Evolutionary conservation across 2,888 invertebrate species (phyloP).

Genomic region (Hetaerina titia): DNA sequence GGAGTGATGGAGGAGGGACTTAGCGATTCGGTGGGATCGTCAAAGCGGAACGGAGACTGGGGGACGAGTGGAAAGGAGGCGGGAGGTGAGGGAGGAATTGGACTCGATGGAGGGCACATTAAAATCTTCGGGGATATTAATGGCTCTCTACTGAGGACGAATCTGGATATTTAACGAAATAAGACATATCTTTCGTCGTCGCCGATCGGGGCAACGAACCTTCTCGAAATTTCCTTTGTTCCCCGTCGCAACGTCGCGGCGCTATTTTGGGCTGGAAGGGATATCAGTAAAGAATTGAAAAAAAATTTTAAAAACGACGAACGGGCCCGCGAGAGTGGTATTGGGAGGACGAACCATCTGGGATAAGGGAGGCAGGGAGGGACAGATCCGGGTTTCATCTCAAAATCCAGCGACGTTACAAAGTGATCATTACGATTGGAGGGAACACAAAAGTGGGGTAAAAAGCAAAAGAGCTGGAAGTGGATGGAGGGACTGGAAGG

Average conservation of each 20-base stretch:
- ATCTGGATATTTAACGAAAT: not conserved
- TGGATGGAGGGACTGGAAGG: not conserved
- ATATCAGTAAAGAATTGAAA: not conserved
- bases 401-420: slow-evolving; percentile 59
- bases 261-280: not conserved
- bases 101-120: not conserved
- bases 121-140: not conserved
- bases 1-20: too few relatives aligned
- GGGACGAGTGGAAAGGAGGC: not conserved
- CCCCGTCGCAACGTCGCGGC: not conserved
- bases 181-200: slow-evolving; percentile 11
- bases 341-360: not conserved
- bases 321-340: not conserved
- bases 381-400: slow-evolving; percentile 64
- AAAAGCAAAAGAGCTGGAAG: not conserved
- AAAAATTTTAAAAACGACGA: not conserved
- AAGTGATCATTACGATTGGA: slow-evolving; percentile 64
- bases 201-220: slow-evolving; percentile 37
- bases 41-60: not conserved
- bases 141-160: not conserved
- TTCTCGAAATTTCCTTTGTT: slow-evolving; percentile 12
- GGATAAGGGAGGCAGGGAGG: not conserved
- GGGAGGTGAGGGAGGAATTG: not conserved
- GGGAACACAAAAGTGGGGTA: not conserved
- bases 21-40: not conserved